Base-by-base conservation (phyloP, 1,140 invertebrate species). In the Triops longicaudatus region DNA sequence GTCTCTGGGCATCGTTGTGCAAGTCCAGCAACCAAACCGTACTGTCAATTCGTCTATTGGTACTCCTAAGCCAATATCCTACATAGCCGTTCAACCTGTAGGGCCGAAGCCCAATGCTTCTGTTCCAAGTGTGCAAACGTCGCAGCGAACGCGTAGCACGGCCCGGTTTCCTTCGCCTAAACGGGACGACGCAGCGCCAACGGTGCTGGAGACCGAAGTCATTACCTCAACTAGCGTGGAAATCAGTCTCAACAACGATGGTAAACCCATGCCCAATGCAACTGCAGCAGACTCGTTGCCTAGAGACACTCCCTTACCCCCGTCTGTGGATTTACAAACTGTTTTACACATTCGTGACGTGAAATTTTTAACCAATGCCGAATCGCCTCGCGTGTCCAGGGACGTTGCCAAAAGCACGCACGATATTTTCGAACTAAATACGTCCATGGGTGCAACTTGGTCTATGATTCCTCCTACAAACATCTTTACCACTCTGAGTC, bases 221-320 rank as follows among this genome's bases (percentile, higher is more conserved):
- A 79, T 80, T 22, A 80, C 80, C 4, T 78, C 80, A 11, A 78
- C 78, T 22, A 80, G 80, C 50, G 77, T 76, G 6, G 78, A 80
- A 26, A 73, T 80, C 12, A 73, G 77, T 22, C 79, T 73, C 63
- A 78, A 77, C 12, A 73, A 74, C 28, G 43, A 78, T 26, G 72
- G 50, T 22, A 63, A 63, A 63, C 22, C 50, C 1, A 22, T 63
- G 17, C 50, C 50, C 14, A 63, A 63, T 1, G 17, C 50, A 9
- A 63, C 10, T 63, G 14, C 22, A 63, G 17, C 50, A n/a, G 22
- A 14, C 50, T 6, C 5, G 6, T 6, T 63, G 6, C 14, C 50
- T 22, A 17, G 22, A 17, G 22, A 17, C 22, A 63, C 22, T 63
- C 22, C 50, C 50, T 22, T 63, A 6, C 50, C 50, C 7, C 50